Conservation (phyloP, 2,888 invertebrate genomes). For the Anodontia alba region DNA sequence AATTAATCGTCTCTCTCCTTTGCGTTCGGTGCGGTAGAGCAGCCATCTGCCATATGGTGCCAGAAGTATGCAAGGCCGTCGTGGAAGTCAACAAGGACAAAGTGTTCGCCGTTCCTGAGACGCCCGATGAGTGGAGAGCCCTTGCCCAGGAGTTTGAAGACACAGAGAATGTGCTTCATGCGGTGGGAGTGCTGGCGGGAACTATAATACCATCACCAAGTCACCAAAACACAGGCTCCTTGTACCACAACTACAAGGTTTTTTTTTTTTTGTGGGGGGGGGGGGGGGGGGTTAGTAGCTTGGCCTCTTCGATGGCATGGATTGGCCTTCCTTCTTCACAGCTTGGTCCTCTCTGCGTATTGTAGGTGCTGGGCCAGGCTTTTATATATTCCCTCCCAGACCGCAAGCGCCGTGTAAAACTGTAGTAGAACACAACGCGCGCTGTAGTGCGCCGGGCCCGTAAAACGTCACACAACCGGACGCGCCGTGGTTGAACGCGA, state of each 20-base stretch:
- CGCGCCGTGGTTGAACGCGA: too few species aligned
- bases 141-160: slow-evolving; percentile 40
- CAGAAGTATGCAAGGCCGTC: too few species aligned
- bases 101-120: slow-evolving; percentile 45
- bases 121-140: slow-evolving; percentile 39
- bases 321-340: too few species aligned
- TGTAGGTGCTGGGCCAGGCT: too few species aligned
- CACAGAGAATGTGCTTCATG: slow-evolving; percentile 47
- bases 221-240: slow-evolving; percentile 38
- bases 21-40: slow-evolving; percentile 43
- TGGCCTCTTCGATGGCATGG: too few species aligned
- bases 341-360: too few species aligned
- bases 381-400: too few species aligned
- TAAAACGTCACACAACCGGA: not conserved
- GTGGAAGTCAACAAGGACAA: too few species aligned
- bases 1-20: not conserved
- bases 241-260: not conserved
- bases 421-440: too few species aligned
- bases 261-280: not conserved
- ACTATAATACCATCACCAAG: slow-evolving; percentile 47
- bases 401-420: too few species aligned
- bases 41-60: slow-evolving; percentile 35
- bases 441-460: too few species aligned
- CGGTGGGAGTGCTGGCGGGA: slow-evolving; percentile 50
- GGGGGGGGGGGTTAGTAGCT: too few species aligned